Conservation (phyloP, 2,888 invertebrate species). For the Limnephilus auricula region DNA sequence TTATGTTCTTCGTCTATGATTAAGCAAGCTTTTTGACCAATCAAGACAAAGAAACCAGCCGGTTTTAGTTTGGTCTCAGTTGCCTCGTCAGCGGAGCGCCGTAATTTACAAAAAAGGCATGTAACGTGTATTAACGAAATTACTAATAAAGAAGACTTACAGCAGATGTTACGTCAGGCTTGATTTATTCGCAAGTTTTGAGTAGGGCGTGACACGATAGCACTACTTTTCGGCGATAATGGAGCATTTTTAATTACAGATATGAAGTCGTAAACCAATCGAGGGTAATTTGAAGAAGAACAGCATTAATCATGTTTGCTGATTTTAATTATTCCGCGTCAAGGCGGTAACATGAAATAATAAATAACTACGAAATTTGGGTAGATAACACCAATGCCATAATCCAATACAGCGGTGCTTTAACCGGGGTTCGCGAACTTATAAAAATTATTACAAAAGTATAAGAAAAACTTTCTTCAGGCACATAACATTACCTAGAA, state of each 20-base stretch:
- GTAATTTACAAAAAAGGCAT: too few relatives aligned
- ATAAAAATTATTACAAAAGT: background rate
- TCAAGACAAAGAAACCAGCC: too few relatives aligned
- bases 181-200: background rate
- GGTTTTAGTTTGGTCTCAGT: too few relatives aligned
- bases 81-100: too few relatives aligned
- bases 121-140: background rate
- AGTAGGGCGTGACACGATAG: background rate
- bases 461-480: too few relatives aligned
- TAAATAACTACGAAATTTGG: background rate
- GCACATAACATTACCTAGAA: too few relatives aligned
- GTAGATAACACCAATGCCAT: background rate
- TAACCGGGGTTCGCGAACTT: background rate
- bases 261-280: background rate
- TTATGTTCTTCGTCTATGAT: too few relatives aligned
- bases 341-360: background rate
- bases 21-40: too few relatives aligned
- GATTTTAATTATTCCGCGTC: constrained; percentile 27
- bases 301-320: constrained; percentile 6
- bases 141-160: background rate
- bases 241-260: constrained; percentile 6
- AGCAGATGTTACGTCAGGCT: background rate
- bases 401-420: background rate
- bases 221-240: constrained; percentile 9
- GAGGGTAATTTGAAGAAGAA: background rate